Base-by-base conservation (phyloP, 2,888 invertebrate species). In the Aspidiotus destructor region DNA sequence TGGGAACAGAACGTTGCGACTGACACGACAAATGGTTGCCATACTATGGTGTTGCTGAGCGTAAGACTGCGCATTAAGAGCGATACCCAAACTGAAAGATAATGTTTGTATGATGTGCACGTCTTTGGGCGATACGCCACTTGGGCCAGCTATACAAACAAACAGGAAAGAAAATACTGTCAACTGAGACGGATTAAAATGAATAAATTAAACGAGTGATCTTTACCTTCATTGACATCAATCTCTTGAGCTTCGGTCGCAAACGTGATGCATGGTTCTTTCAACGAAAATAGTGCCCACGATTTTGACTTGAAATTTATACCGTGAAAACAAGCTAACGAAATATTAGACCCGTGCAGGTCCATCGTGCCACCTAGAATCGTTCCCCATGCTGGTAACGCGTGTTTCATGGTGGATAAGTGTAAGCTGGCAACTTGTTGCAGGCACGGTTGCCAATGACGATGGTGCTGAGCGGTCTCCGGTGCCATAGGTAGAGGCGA, bases 301-400 rank as follows among this genome's bases (percentile, higher is more conserved):
- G 91, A 92, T 79, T 95, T 95, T 69, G 93, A 86, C 74, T 94
- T 92, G 78, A 97, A 94, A 79, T 96, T 96, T 76, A 93, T 91
- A 48, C 97, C 97, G 78, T 97, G 95, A 82, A 97, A 97, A 78
- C 97, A 97, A 6, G 95, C 96, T 72, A 97, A 80, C 8, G 95
- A 93, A 70, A 97, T 89, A 78, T 96, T 92, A 71, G 87, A 88
- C 53, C 90, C 89, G 78, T 89, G 86, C 72, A 94, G 79, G 79
- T 96, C 87, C 85, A 95, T 86, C 60, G 91, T 90, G 63, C 92
- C 90, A 41, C 93, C 93, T 1, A 92, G 80, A 13, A 92, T 87
- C 40, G 91, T 88, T 71, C 93, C 89, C 78, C 73, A 74, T 48
- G 72, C 70, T 2, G 74, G 73, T 6, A 74, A 67, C 16, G 73